phyloP scores from a whole-genome alignment of 2,888 invertebrate genomes.

The Drosophila colorata region DNA sequence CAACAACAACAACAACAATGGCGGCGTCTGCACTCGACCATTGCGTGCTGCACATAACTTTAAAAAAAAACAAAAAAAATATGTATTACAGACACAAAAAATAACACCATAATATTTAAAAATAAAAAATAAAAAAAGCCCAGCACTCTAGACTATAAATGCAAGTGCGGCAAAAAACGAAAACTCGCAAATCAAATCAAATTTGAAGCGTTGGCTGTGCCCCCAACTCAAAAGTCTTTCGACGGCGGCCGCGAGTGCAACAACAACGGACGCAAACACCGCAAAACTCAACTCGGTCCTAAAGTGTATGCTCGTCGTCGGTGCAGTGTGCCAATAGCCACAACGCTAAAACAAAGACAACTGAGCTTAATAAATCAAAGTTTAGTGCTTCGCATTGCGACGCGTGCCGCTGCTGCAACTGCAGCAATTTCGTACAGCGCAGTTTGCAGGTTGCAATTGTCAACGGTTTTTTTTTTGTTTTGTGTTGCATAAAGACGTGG shows the following conservation, averaged over 20 bases:
- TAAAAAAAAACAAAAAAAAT: background rate
- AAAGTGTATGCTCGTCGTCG: conserved; percentile 8
- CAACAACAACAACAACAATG: conserved; percentile 34
- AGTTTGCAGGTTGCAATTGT: conserved; percentile 26
- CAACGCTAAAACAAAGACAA: conserved; percentile 18
- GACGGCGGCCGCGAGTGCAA: conserved; percentile 57
- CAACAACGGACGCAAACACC: conserved; percentile 35
- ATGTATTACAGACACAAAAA: conserved; percentile 14
- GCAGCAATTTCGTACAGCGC: conserved; percentile 11
- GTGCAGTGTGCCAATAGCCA: conserved; percentile 35
- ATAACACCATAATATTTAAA: conserved; percentile 25
- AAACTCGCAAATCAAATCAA: conserved; percentile 39
- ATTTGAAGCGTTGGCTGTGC: conserved; percentile 39
- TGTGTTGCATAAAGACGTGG: conserved; percentile 56
- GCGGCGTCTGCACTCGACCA: conserved; percentile 44
- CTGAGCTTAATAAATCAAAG: conserved; percentile 65
- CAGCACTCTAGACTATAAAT: background rate
- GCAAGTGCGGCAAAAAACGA: conserved; percentile 22
- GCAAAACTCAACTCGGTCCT: conserved; percentile 5
- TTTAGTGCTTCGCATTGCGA: conserved; percentile 51
- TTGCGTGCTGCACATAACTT: conserved; percentile 71
- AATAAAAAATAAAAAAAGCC: too few species aligned
- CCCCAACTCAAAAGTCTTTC: conserved; percentile 48
- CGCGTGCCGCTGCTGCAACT: conserved; percentile 39
- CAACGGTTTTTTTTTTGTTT: conserved; percentile 31